Evolutionary conservation across 2,888 invertebrate species (phyloP).

Genomic region (Acrobasis suavella): DNA sequence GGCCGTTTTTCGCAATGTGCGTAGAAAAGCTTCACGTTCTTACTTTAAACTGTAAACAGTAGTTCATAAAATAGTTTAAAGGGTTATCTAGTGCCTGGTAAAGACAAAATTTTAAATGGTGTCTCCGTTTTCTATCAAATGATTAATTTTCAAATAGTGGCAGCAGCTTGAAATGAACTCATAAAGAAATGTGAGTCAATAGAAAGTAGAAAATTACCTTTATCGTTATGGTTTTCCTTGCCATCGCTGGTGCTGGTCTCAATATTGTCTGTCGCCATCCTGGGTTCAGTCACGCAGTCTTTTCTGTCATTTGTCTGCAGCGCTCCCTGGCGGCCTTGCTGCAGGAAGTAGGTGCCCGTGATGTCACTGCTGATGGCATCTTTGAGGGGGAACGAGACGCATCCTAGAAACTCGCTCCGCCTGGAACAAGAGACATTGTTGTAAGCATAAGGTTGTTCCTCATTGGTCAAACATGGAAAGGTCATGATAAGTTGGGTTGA

Average conservation of each 20-base stretch:
- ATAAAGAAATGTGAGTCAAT: too few species aligned
- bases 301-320: slow-evolving; percentile 53
- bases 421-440: slow-evolving; percentile 82
- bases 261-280: slow-evolving; percentile 78
- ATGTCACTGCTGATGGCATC: slow-evolving; percentile 88
- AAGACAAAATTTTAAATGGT: too few species aligned
- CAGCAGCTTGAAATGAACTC: neutral
- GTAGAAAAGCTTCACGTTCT: too few species aligned
- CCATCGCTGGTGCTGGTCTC: slow-evolving; percentile 74
- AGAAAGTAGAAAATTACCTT: slow-evolving; percentile 49
- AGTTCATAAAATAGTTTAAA: too few species aligned
- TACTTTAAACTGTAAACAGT: too few species aligned
- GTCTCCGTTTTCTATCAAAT: too few species aligned
- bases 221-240: slow-evolving; percentile 70
- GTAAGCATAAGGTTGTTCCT: neutral
- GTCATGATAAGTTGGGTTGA: too few species aligned
- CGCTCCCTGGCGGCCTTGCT: slow-evolving; percentile 66
- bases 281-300: slow-evolving; percentile 59
- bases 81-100: too few species aligned
- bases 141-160: too few species aligned
- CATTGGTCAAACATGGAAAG: too few species aligned
- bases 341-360: slow-evolving; percentile 88
- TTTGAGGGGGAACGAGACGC: slow-evolving; percentile 94
- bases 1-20: too few species aligned
- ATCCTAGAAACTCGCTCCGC: slow-evolving; percentile 96